Base-by-base conservation (phyloP, 2,888 invertebrate species). In the Campaea margaritaria region DNA sequence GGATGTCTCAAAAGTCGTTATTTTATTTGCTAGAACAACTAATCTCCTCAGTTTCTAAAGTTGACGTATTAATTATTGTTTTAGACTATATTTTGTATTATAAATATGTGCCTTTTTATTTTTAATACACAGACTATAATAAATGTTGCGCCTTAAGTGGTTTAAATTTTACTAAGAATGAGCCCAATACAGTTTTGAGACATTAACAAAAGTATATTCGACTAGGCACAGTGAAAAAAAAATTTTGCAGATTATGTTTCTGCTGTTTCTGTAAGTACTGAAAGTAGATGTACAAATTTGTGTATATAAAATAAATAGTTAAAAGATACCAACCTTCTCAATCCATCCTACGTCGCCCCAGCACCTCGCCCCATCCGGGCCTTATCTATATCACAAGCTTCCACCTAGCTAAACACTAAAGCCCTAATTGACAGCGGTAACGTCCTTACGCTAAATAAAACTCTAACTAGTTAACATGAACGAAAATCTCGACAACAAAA, bases 351-450 rank as follows among this genome's bases (percentile, higher is more conserved):
- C 67, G 65, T 68, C 64, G 65, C 74, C 73, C 68, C 73, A 69
- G 69, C 68, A 69, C 75, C 73, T 65, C 73, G 64, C 79, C 84
- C 85, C 73, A 67, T 78, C 71, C 73, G 75, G 72, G 81, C 75
- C 82, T 86, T 87, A 88, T 77, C 84, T 87, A 86, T 90, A 90
- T 91, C 89, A 91, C 90, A 91, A 91, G 90, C 90, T 88, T 85
- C 87, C 87, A 88, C 88, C 91, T 91, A 91, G 89, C 91, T 88
- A 87, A 47, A 81, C 81, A 86, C 90, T 91, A 90, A 87, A 83
- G 84, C 86, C 80, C 83, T 85, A 75, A 75, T 84, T 89, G 89
- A 89, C 89, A 90, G 66, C 83, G 89, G 88, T 90, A 89, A 89
- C 88, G 78, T 84, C 76, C 87, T 86, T 85, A 75, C 72, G 74